Percentiles rank a stretch among this genome's conserved stretches.
phyloP scores from a whole-genome alignment of 2,797 vertebrate species.

The Mycteria americana region DNA sequence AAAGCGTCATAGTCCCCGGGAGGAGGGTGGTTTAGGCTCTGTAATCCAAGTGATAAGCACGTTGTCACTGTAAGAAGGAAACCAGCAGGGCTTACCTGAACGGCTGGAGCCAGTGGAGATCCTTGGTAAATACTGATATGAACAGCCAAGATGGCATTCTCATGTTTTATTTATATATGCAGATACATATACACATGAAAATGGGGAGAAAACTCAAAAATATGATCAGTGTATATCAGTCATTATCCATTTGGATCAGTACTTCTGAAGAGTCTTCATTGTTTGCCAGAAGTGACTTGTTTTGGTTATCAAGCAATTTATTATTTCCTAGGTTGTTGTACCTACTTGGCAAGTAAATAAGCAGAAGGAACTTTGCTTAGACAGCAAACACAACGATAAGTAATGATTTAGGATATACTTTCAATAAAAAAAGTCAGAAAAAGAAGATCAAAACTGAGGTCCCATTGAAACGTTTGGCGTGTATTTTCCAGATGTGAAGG shows the following conservation, averaged over 20 bases:
- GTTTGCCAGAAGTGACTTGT: not conserved
- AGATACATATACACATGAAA: not conserved
- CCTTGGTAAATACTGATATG: not conserved
- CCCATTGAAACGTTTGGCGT: accelerated
- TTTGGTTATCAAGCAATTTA: not conserved
- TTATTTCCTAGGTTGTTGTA: not conserved
- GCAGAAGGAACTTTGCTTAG: not conserved
- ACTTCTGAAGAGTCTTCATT: not conserved
- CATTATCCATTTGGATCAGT: not conserved
- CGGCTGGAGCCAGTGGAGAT: not conserved
- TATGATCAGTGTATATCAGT: not conserved
- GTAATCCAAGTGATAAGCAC: not conserved
- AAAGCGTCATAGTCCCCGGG: not conserved
- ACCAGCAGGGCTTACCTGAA: not conserved
- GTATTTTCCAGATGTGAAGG: not conserved
- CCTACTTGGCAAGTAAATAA: not conserved
- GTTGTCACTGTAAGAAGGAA: not conserved
- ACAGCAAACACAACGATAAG: not conserved
- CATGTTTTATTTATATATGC: not conserved
- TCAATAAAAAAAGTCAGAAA: not conserved
- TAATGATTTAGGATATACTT: not conserved
- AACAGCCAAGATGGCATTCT: not conserved
- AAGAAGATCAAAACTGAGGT: not conserved
- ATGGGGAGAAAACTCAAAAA: not conserved
- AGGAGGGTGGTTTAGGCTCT: not conserved